Evolutionary conservation across 2,797 vertebrate species (phyloP), one percentile per base, ranked within the genome.

Genomic region (Rhinella marina): DNA sequence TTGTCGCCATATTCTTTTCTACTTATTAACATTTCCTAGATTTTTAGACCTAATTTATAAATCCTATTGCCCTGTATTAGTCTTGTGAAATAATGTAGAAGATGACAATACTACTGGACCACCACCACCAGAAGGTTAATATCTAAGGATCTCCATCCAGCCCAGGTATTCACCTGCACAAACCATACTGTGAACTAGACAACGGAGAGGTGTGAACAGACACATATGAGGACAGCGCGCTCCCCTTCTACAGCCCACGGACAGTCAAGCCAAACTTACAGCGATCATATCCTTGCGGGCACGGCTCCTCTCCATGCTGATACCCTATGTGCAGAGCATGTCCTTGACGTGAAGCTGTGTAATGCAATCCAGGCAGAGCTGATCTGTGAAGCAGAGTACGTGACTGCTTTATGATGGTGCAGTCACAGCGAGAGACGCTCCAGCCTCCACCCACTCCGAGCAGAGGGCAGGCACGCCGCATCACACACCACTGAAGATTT

Each of bases 231-330:
- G 21, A 11, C 52, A 62, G 61, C 56, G 7, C 3, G 56, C 1
- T 17, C 52, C 52, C 52, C 6, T 54, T 54, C 52, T 54, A 54
- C 7, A 54, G 7, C 32, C 32, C 2, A 72, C 14, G 19, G 19
- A 13, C 78, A 41, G 29, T 14, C 78, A 41, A 11, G 14, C 1
- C 23, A 59, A 9, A 95, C 94, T 85, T 94, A 96, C 95, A 90
- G 87, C 91, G 72, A 93, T 90, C 91, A 92, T 92, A 89, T 93
- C 94, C 92, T 88, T 94, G 88, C 93, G 92, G 80, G 88, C 91
- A 61, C 4, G 87, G 90, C 91, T 91, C 92, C 87, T 91, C 89
- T 95, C 94, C 95, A 95, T 93, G 88, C 88, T 61, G 90, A 90
- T 54, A 89, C 88, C 61, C 86, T 88, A 90, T 48, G 23, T 59